A percentile compares a stretch with the other conserved stretches of the same genome.
These are phyloP conservation scores for Clitarchus hookeri DNA, from an alignment of 2,888 invertebrate genomes.

Conservation along the genomic window DNA sequence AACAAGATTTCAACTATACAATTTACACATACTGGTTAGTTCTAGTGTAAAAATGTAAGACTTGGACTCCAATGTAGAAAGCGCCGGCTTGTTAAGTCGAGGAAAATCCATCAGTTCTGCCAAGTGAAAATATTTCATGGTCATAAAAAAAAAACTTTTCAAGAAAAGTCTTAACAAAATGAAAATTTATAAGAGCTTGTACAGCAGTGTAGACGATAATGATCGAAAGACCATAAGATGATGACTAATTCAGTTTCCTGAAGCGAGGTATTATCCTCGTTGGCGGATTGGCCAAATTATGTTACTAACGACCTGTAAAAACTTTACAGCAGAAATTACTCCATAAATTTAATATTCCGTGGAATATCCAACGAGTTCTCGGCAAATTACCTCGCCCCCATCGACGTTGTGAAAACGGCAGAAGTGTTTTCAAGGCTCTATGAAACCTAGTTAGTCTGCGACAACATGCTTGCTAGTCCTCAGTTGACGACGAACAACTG, in stretches of 20 bases:
- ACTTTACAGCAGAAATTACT: neutral
- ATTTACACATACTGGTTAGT: too few relatives aligned
- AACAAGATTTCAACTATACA: too few relatives aligned
- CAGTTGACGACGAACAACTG: neutral
- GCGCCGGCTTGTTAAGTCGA: too few relatives aligned
- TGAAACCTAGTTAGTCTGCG: too few relatives aligned
- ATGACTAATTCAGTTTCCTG: neutral
- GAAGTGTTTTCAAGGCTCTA: neutral
- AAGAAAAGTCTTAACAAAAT: neutral
- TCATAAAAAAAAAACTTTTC: too few relatives aligned
- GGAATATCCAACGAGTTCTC: too few relatives aligned
- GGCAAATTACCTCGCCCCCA: neutral
- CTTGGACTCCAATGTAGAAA: too few relatives aligned
- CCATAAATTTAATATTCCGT: too few relatives aligned
- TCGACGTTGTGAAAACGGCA: neutral
- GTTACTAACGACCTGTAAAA: neutral
- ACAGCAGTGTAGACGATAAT: neutral
- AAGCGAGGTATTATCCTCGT: neutral
- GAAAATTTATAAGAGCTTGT: neutral
- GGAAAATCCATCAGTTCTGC: too few relatives aligned
- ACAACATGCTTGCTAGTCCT: neutral
- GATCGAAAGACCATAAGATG: neutral
- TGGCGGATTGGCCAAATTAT: neutral
- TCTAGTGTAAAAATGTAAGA: too few relatives aligned
- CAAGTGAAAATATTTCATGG: too few relatives aligned